A percentile compares a stretch with the other conserved stretches of the same genome.
Conservation (phyloP, 2,888 invertebrate species). For the Leucoptera coffeella region DNA sequence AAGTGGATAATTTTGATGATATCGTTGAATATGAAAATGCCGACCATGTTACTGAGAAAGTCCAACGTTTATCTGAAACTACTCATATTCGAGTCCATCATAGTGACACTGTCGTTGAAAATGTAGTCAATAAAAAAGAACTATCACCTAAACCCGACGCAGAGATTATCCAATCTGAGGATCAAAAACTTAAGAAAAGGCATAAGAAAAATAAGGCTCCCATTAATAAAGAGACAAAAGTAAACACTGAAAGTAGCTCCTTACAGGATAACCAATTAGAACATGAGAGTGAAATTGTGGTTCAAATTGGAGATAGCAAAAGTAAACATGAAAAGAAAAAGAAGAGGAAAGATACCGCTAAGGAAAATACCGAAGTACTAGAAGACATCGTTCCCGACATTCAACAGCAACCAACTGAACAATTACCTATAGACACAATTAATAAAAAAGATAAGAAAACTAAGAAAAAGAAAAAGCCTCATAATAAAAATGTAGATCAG, state of each 20-base stretch:
- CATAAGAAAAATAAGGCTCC: constrained; percentile 25
- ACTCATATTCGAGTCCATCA: too few species aligned
- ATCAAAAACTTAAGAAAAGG: constrained; percentile 36
- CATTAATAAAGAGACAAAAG: neutral
- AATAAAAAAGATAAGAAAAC: too few species aligned
- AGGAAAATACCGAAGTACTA: neutral
- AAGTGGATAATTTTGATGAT: constrained; percentile 37
- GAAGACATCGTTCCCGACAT: too few species aligned
- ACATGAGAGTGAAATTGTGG: too few species aligned
- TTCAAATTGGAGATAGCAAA: too few species aligned
- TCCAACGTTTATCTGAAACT: too few species aligned
- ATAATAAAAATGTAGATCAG: too few species aligned
- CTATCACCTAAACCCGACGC: too few species aligned
- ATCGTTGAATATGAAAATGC: constrained; percentile 8
- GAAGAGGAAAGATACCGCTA: neutral
- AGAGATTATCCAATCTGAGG: constrained; percentile 21
- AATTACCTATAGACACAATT: too few species aligned
- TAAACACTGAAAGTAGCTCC: neutral
- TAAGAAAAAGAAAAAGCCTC: too few species aligned
- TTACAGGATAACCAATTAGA: too few species aligned
- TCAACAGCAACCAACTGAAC: too few species aligned
- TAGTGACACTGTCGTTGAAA: neutral
- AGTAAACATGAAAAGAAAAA: neutral
- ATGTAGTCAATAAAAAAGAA: constrained; percentile 16
- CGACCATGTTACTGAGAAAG: neutral